Conservation (phyloP, 2,888 invertebrate species). For the Drosophila melanosoma region DNA sequence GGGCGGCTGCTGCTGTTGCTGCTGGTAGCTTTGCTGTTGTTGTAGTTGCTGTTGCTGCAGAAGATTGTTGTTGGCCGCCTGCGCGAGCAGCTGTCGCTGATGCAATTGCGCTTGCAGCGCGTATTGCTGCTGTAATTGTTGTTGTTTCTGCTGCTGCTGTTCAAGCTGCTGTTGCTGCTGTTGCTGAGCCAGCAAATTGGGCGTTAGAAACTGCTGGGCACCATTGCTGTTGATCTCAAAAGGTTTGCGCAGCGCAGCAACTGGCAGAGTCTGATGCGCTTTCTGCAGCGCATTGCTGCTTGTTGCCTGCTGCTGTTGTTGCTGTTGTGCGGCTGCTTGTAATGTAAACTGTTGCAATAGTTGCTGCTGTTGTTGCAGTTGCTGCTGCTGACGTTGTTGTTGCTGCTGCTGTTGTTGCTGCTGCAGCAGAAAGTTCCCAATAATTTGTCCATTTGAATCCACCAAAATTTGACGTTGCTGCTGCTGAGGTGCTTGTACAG, state of each 20-base stretch:
- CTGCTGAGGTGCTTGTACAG: constrained; percentile 67
- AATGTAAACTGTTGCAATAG: constrained; percentile 57
- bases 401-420: constrained; percentile 67
- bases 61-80: constrained; percentile 73
- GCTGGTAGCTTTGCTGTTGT: constrained; percentile 59
- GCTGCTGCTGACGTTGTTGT: constrained; percentile 64
- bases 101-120: constrained; percentile 73
- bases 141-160: constrained; percentile 64
- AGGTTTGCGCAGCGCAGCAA: constrained; percentile 65
- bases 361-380: constrained; percentile 65
- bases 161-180: constrained; percentile 64
- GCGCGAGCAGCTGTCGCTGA: constrained; percentile 73
- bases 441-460: constrained; percentile 84
- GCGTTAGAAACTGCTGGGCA: constrained; percentile 72
- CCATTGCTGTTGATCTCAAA: constrained; percentile 78
- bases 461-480: constrained; percentile 83
- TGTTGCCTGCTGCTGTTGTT: constrained; percentile 65
- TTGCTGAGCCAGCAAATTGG: constrained; percentile 63
- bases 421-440: constrained; percentile 82
- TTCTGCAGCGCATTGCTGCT: constrained; percentile 65
- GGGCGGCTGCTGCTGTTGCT: constrained; percentile 60
- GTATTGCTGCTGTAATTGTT: constrained; percentile 82
- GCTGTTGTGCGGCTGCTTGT: constrained; percentile 70
- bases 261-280: constrained; percentile 67
- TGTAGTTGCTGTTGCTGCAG: constrained; percentile 61